Evolutionary conservation across 2,797 vertebrate species (phyloP), one percentile per base, ranked within the genome.

Genomic region (Ctenochaetus hawaiiensis): DNA sequence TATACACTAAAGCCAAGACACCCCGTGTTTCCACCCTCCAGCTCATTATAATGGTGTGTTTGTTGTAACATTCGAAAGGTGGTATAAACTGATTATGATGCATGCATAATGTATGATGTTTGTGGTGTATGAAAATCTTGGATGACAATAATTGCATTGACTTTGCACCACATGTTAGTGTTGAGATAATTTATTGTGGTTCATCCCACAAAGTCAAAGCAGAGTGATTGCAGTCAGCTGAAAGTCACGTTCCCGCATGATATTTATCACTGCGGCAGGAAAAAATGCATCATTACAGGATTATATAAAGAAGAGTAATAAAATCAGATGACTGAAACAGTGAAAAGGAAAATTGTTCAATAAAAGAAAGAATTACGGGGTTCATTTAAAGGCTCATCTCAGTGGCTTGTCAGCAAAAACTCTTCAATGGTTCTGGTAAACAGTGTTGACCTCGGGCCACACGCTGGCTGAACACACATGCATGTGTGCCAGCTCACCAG

Each of bases 391-490:
- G 6, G 34, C 1, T 75, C 5, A 60, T 60, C 20, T 61, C 16
- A 2, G 16, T 52, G 30, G n/a, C 39, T 77, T 26, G 53, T 64
- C 17, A 4, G 44, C 13, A 23, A 37, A 37, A 59, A 34, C 60
- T 58, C 39, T 13, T 16, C 11, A 41, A 12, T 12, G 5, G 16
- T 57, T 67, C 54, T 30, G 26, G 45, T 44, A 66, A 77, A 79
- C 9, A 65, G 13, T 45, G 23, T 26, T 63, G 64, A 80, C 73
- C 43, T 26, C 5, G 4, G 61, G 78, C 78, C 75, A 80, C 57
- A 72, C 57, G 48, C 39, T 61, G 60, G 13, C 23, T 47, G 53
- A 77, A 62, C 41, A 73, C 37, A 71, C 57, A 56, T 63, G 67
- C 64, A 58, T 51, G 57, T 61, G 53, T 74, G 20, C 68, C 45